A percentile compares a stretch with the other conserved stretches of the same genome.
These are phyloP conservation scores for Drosophila lutescens DNA, from an alignment of 2,888 invertebrate genomes.

Conservation along the genomic window DNA sequence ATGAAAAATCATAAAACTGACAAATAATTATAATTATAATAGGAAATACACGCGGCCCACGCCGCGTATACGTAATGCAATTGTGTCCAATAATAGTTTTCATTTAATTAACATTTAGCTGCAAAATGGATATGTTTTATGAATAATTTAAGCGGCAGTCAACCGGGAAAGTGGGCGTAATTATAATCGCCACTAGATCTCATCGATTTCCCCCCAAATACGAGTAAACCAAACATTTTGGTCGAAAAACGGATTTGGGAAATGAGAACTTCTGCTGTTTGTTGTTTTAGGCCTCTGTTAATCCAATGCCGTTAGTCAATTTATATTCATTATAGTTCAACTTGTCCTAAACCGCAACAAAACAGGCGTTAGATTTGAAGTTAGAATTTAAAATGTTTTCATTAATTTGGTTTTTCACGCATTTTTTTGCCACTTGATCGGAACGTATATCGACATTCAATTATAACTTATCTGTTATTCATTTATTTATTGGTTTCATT, in stretches of 20 bases:
- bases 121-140: constrained; percentile 58
- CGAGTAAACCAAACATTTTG: constrained; percentile 14
- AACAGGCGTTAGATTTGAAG: background rate
- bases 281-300: constrained; percentile 47
- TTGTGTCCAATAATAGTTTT: constrained; percentile 50
- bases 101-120: constrained; percentile 77
- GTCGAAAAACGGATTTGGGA: constrained; percentile 2
- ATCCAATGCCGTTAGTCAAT: constrained; percentile 66
- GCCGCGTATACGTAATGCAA: constrained; percentile 44
- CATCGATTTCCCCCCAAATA: constrained; percentile 18
- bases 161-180: constrained; percentile 3
- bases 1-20: constrained; percentile 45
- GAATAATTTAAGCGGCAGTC: constrained; percentile 58
- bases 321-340: constrained; percentile 59
- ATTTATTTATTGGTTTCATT: constrained; percentile 33
- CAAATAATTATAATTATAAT: constrained; percentile 50
- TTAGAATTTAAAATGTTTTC: constrained; percentile 28
- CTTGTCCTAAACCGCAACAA: constrained; percentile 22
- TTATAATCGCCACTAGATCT: constrained; percentile 22
- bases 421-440: constrained; percentile 61
- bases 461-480: constrained; percentile 65
- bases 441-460: constrained; percentile 61
- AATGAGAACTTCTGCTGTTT: constrained; percentile 20
- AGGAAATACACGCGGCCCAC: constrained; percentile 15
- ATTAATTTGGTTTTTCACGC: constrained; percentile 14